Evolutionary conservation across 64 coral and sea anemone species (phyloP).

Genomic region (Stylophora pistillata): DNA sequence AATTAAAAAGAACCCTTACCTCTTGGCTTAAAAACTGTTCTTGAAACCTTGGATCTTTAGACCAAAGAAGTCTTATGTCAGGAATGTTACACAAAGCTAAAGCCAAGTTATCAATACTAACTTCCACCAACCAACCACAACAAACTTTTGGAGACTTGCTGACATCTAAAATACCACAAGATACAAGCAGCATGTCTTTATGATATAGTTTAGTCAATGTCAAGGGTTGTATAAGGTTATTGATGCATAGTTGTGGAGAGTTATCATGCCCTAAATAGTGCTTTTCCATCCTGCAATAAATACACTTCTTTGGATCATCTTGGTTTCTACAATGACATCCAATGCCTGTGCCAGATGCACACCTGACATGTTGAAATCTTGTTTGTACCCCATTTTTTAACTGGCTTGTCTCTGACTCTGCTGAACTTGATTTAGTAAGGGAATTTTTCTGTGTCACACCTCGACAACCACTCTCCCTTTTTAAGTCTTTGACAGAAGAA

Average conservation of each 20-base stretch:
- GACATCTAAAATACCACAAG: slow-evolving; percentile 58
- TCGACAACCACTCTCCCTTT: not conserved
- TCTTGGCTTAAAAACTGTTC: slow-evolving; percentile 59
- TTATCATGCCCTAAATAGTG: slow-evolving; percentile 18
- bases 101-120: slow-evolving; percentile 67
- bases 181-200: slow-evolving; percentile 35
- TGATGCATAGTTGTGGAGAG: not conserved
- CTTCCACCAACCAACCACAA: slow-evolving; percentile 73
- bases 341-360: not conserved
- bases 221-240: not conserved
- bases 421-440: not conserved
- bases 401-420: not conserved
- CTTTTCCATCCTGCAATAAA: slow-evolving; percentile 38
- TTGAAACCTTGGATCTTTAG: slow-evolving; percentile 50
- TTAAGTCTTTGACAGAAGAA: slow-evolving; percentile 11
- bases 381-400: slow-evolving; percentile 6
- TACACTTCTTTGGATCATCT: not conserved
- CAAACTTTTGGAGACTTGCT: not conserved
- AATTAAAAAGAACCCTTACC: slow-evolving; percentile 6
- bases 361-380: not conserved
- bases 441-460: not conserved
- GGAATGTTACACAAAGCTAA: slow-evolving; percentile 51
- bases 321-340: slow-evolving; percentile 13
- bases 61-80: slow-evolving; percentile 82
- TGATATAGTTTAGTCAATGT: slow-evolving; percentile 21